Conservation (phyloP, 2,888 invertebrate species). For the Sthenelais limicola region DNA sequence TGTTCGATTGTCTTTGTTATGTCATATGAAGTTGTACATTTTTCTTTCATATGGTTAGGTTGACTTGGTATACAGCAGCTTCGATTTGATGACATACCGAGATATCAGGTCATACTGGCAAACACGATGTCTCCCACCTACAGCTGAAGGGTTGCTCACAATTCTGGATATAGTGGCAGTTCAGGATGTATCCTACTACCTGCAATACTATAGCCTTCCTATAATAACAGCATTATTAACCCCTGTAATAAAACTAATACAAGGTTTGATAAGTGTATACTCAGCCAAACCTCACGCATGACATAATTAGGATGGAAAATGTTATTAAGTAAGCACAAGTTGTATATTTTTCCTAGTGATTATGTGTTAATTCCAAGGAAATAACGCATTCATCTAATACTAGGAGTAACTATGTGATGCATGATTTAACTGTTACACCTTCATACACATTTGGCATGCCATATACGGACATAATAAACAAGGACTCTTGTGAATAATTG, state of each 20-base stretch:
- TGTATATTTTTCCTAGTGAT: too few relatives aligned
- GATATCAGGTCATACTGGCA: conserved; percentile 63
- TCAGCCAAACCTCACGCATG: conserved; percentile 22
- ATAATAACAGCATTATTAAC: conserved; percentile 63
- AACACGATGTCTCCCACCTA: conserved; percentile 61
- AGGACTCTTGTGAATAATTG: too few relatives aligned
- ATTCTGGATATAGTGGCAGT: conserved; percentile 63
- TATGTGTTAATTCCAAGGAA: too few relatives aligned
- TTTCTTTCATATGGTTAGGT: conserved; percentile 52
- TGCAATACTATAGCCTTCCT: conserved; percentile 68
- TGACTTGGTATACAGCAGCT: conserved; percentile 55
- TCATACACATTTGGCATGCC: too few relatives aligned
- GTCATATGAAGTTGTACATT: not conserved
- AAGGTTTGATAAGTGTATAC: conserved; percentile 60
- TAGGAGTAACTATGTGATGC: too few relatives aligned
- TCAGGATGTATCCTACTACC: conserved; percentile 62
- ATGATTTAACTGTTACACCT: too few relatives aligned
- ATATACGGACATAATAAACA: too few relatives aligned
- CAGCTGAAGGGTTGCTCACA: conserved; percentile 58
- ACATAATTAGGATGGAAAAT: too few relatives aligned
- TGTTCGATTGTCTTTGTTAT: too few relatives aligned
- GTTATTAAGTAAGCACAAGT: too few relatives aligned
- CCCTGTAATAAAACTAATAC: conserved; percentile 62
- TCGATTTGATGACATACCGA: conserved; percentile 56
- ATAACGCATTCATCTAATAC: too few relatives aligned